Percentiles rank a stretch among this genome's conserved stretches.
phyloP scores from a whole-genome alignment of 1,140 invertebrate genomes.

The Saccostrea echinata region DNA sequence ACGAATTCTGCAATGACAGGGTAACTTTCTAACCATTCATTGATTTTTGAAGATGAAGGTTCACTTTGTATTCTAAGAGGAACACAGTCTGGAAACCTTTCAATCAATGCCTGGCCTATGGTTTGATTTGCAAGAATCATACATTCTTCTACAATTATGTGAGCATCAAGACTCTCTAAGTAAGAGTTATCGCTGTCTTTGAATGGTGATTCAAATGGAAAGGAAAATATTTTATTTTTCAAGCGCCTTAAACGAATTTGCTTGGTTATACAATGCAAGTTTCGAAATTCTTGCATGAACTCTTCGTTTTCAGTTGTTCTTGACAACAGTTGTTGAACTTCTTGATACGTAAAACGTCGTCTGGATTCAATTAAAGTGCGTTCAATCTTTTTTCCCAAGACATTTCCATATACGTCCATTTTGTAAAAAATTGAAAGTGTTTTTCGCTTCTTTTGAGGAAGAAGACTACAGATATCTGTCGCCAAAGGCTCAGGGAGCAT shows the following conservation, averaged over 20 bases:
- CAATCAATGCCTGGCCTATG: conserved; percentile 52
- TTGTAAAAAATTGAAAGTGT: conserved; percentile 66
- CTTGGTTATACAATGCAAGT: conserved; percentile 60
- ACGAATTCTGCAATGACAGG: conserved; percentile 50
- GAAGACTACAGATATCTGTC: conserved; percentile 76
- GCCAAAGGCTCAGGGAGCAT: conserved; percentile 78
- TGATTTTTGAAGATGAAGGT: conserved; percentile 54
- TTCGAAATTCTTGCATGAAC: conserved; percentile 37
- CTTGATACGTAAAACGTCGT: conserved; percentile 58
- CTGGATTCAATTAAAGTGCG: conserved; percentile 58
- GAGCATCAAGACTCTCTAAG: conserved; percentile 64
- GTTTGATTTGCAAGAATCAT: conserved; percentile 68
- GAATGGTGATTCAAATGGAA: conserved; percentile 56
- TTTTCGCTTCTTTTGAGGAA: conserved; percentile 70
- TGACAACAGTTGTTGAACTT: conserved; percentile 62
- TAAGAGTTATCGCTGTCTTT: conserved; percentile 45
- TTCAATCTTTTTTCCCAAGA: conserved; percentile 21
- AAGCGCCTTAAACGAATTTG: conserved; percentile 58
- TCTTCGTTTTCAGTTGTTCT: background rate
- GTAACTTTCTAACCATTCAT: conserved; percentile 56
- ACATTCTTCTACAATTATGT: conserved; percentile 70
- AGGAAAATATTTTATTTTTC: conserved; percentile 51
- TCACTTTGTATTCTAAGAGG: conserved; percentile 59
- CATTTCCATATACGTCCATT: conserved; percentile 51
- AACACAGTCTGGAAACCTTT: conserved; percentile 40